A percentile compares a stretch with the other conserved stretches of the same genome.
phyloP scores from a whole-genome alignment of 2,797 vertebrate genomes.

The Poecilia picta region DNA sequence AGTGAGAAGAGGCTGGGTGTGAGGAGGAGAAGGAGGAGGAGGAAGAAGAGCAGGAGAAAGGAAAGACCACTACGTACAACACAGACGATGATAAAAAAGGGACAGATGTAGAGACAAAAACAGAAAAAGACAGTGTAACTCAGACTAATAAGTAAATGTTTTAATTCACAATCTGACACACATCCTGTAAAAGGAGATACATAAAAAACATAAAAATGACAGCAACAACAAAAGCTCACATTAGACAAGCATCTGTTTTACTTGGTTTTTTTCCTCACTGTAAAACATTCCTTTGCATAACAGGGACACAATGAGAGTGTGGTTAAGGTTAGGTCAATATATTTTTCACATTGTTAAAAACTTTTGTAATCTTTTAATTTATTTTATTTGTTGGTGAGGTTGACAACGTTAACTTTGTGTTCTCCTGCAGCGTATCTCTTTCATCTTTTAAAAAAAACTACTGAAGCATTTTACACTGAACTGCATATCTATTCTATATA shows the following conservation, averaged over 20 bases:
- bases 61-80: constrained; percentile 73
- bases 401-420: not conserved
- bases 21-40: constrained; percentile 76
- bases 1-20: constrained; percentile 79
- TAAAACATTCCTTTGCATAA: not conserved
- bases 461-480: not conserved
- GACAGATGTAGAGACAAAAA: constrained; percentile 46
- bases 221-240: constrained; percentile 47
- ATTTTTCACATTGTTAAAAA: not conserved
- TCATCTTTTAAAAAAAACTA: not conserved
- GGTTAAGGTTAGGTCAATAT: not conserved
- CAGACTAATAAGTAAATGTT: constrained; percentile 70
- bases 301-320: not conserved
- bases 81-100: constrained; percentile 17
- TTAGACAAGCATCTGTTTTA: constrained; percentile 31
- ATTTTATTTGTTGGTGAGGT: not conserved
- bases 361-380: not conserved
- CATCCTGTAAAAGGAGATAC: constrained; percentile 78
- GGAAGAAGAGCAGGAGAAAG: constrained; percentile 74
- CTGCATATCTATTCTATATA: not conserved
- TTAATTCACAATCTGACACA: constrained; percentile 70
- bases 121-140: constrained; percentile 69
- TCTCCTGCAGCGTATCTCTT: not conserved
- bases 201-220: constrained; percentile 60
- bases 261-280: not conserved